phyloP scores from a whole-genome alignment of 2,888 invertebrate genomes.

The Drosophila cyrtoloma region DNA sequence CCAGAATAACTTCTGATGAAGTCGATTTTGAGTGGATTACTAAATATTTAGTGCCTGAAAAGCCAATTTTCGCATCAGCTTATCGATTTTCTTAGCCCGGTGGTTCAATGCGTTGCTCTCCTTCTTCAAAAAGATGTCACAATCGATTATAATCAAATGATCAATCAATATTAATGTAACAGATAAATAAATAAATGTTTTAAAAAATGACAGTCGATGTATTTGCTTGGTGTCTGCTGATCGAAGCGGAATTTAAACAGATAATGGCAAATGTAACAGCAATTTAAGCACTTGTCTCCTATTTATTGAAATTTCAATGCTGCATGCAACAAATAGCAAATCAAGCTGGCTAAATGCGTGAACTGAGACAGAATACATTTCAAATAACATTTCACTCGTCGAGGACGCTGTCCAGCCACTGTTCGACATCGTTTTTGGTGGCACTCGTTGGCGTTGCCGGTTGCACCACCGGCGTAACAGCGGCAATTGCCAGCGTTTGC shows the following conservation, averaged over 20 bases:
- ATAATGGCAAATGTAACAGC: not conserved
- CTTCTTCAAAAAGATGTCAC: not conserved
- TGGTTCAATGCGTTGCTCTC: not conserved
- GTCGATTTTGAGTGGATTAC: not conserved
- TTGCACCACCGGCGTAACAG: constrained; percentile 38
- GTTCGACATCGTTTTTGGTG: constrained; percentile 81
- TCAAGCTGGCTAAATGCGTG: constrained; percentile 1
- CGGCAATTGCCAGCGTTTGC: constrained; percentile 24
- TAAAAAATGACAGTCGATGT: not conserved
- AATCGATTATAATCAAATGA: not conserved
- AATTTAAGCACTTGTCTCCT: not conserved
- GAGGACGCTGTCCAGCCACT: constrained; percentile 84
- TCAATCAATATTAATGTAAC: too few relatives aligned
- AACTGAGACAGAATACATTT: not conserved
- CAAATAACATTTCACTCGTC: constrained; percentile 68
- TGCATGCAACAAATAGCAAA: not conserved
- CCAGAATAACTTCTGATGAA: not conserved
- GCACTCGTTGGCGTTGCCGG: constrained; percentile 48
- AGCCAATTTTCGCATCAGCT: not conserved
- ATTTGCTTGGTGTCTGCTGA: too few relatives aligned
- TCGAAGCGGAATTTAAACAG: not conserved
- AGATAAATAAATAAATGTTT: not conserved
- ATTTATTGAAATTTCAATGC: not conserved
- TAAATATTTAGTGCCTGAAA: not conserved
- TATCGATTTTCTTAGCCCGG: not conserved